Conservation (phyloP, 2,797 vertebrate species). For the Vireo griseus region DNA sequence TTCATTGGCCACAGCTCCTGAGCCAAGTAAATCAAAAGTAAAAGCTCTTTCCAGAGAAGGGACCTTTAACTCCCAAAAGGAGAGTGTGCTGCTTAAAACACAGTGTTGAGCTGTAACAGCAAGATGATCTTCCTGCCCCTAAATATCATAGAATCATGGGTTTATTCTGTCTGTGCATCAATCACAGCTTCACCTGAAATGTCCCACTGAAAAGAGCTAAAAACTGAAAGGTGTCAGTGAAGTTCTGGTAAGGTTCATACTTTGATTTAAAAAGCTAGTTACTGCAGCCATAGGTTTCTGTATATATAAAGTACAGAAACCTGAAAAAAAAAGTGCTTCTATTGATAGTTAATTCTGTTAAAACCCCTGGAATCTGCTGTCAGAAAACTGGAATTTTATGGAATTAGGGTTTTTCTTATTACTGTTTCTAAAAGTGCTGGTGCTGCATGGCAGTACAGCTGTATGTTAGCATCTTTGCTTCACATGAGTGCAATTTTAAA, state of each 20-base stretch:
- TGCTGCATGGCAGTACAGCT: neutral
- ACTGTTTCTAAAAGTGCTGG: neutral
- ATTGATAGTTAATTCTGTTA: neutral
- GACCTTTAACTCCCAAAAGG: neutral
- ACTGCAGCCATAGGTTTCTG: neutral
- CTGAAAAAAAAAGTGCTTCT: neutral
- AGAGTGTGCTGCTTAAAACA: neutral
- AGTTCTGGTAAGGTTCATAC: neutral
- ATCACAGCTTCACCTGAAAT: neutral
- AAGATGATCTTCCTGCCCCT: neutral
- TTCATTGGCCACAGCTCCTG: neutral
- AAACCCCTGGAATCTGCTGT: neutral
- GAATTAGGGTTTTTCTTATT: neutral
- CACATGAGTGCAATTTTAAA: neutral
- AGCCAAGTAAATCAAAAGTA: slow-evolving; percentile 1
- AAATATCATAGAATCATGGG: neutral
- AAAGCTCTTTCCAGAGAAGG: neutral
- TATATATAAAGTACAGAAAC: neutral
- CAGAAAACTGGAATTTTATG: neutral
- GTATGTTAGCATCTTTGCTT: neutral
- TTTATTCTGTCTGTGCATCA: neutral
- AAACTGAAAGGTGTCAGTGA: neutral
- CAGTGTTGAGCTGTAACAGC: neutral
- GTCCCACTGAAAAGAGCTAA: neutral
- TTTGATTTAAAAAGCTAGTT: neutral